Percentiles rank a stretch among this genome's conserved stretches.
phyloP scores from a whole-genome alignment of 2,888 invertebrate genomes.

The Epiblema foenella region DNA sequence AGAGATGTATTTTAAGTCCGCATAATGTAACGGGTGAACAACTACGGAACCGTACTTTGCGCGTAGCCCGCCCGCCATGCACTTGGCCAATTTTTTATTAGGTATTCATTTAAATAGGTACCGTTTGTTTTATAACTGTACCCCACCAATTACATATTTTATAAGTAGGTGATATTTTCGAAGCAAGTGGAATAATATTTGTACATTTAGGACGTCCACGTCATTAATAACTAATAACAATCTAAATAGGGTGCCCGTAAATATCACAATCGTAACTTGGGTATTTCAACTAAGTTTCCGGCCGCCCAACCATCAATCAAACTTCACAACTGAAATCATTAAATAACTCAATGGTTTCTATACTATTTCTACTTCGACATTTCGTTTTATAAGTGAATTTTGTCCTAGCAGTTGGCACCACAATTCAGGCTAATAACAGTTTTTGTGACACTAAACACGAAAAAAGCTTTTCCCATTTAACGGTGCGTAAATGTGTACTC shows the following conservation, averaged over 20 bases:
- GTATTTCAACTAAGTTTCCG: constrained; percentile 10
- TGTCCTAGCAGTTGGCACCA: constrained; percentile 64
- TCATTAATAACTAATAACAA: not conserved
- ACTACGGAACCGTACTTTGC: no score
- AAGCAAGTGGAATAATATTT: no score
- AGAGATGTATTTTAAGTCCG: no score
- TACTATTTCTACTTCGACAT: constrained; percentile 26
- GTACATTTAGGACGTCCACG: not conserved
- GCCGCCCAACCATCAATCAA: constrained; percentile 18
- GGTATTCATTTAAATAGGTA: no score
- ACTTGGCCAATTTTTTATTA: no score
- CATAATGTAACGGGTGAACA: no score
- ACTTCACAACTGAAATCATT: constrained; percentile 12
- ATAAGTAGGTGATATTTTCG: no score
- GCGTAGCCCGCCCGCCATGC: no score
- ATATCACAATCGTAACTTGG: constrained; percentile 1
- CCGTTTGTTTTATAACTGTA: no score
- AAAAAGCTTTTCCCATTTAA: constrained; percentile 84
- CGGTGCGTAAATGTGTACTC: constrained; percentile 84
- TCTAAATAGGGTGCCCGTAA: not conserved
- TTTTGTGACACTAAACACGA: constrained; percentile 85
- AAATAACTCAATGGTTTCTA: not conserved
- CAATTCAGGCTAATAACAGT: constrained; percentile 84
- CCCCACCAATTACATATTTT: no score
- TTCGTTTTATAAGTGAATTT: constrained; percentile 51